Evolutionary conservation across 2,888 invertebrate species (phyloP).

Genomic region (Drosophila suboccidentalis): DNA sequence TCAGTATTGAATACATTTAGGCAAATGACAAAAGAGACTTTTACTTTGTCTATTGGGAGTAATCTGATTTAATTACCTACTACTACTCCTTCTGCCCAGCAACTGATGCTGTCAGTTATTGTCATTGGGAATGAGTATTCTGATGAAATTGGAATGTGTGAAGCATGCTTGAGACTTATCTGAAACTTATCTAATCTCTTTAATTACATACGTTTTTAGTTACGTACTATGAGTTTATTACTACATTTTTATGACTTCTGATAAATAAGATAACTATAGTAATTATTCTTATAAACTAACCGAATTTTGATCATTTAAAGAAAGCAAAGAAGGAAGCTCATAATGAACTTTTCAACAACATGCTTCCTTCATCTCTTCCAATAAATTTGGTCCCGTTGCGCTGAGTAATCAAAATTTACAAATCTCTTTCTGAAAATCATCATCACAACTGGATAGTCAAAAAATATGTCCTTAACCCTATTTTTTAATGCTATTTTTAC

Average conservation of each 20-base stretch:
- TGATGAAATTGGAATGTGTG: slow-evolving; percentile 1
- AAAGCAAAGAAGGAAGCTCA: neutral
- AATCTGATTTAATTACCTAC: neutral
- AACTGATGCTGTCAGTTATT: neutral
- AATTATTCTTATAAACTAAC: neutral
- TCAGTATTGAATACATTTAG: slow-evolving; percentile 5
- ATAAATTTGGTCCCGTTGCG: neutral
- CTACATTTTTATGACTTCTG: neutral
- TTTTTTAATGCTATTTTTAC: too few species aligned
- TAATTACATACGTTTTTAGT: neutral
- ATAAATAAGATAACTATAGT: neutral
- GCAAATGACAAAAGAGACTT: neutral
- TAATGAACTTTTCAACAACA: neutral
- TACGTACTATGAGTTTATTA: neutral
- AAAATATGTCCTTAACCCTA: too few species aligned
- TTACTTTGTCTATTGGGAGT: neutral
- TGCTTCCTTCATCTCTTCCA: neutral
- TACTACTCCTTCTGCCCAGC: neutral
- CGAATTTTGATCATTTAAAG: neutral
- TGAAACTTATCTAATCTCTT: slow-evolving; percentile 9
- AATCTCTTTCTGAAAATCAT: neutral
- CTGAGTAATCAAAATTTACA: slow-evolving; percentile 33
- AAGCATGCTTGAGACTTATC: slow-evolving; percentile 2
- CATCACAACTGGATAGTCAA: too few species aligned
- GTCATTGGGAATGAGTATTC: neutral